Conservation (phyloP, 2,113 vertebrate genomes). For the Tetraodon nigroviridis region DNA sequence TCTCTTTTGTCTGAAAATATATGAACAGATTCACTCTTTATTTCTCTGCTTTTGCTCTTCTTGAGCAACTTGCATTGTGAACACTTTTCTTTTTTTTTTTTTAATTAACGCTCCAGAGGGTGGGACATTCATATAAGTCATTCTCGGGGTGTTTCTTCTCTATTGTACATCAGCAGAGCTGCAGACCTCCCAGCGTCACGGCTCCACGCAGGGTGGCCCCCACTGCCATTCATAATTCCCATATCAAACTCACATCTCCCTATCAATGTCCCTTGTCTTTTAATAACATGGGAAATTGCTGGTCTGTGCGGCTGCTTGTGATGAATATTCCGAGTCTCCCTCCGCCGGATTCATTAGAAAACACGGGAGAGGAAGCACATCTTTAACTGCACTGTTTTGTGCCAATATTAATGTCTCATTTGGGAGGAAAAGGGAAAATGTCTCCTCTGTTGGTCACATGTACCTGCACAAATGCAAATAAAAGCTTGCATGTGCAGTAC, state of each 20-base stretch:
- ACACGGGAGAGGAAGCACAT: conserved; percentile 27
- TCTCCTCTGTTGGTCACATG: not conserved
- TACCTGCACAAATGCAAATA: conserved; percentile 5
- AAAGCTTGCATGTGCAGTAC: conserved; percentile 3
- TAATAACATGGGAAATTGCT: conserved; percentile 66
- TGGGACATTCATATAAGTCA: conserved; percentile 54
- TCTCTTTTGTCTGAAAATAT: conserved; percentile 48
- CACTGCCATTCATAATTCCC: conserved; percentile 65
- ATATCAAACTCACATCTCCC: conserved; percentile 67
- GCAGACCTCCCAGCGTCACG: conserved; percentile 30
- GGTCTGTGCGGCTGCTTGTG: conserved; percentile 47
- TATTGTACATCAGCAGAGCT: conserved; percentile 50
- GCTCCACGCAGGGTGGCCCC: conserved; percentile 52
- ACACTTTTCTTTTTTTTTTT: conserved; percentile 36
- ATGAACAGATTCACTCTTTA: conserved; percentile 34
- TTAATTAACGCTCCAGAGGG: conserved; percentile 51
- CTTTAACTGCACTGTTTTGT: conserved; percentile 44
- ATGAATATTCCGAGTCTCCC: conserved; percentile 43
- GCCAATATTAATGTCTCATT: conserved; percentile 30
- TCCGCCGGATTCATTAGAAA: conserved; percentile 50
- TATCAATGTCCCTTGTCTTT: conserved; percentile 49
- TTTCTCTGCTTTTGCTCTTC: conserved; percentile 17
- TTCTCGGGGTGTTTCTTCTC: conserved; percentile 37
- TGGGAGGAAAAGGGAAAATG: not conserved
- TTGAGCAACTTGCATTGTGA: conserved; percentile 42